Percentiles rank a stretch among this genome's conserved stretches.
Evolutionary conservation across 64 coral and sea anemone species (phyloP).

Genomic region (Anthopleura sola): DNA sequence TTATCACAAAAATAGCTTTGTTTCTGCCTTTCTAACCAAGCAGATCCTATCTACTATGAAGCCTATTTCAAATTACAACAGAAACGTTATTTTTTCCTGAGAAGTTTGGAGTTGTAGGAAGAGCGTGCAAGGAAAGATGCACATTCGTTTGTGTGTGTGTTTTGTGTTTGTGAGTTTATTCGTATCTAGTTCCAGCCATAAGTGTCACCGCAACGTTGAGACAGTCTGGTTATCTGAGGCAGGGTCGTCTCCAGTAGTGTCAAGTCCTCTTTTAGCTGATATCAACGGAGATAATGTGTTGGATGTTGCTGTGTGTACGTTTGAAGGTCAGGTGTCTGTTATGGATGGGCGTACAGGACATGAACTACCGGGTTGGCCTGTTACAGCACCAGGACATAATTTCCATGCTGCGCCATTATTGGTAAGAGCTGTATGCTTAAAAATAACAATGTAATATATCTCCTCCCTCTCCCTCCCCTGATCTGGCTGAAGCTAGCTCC

Average conservation of each 20-base stretch:
- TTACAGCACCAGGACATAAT: constrained; percentile 45
- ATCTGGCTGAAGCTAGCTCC: too few species aligned
- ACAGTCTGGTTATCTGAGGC: constrained; percentile 53
- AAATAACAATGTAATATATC: neutral
- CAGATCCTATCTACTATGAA: neutral
- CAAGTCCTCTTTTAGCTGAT: constrained; percentile 71
- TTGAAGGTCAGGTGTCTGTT: constrained; percentile 71
- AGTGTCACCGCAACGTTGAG: constrained; percentile 63
- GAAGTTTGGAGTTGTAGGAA: neutral
- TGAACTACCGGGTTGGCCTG: constrained; percentile 68
- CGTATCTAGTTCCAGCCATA: constrained; percentile 3
- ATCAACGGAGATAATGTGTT: constrained; percentile 67
- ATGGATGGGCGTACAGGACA: constrained; percentile 74
- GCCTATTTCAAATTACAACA: neutral
- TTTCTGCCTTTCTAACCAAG: neutral
- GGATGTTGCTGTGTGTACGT: constrained; percentile 68
- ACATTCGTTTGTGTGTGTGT: neutral
- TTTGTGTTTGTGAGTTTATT: neutral
- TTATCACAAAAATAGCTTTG: neutral
- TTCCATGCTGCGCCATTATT: constrained; percentile 80
- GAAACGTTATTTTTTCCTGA: neutral
- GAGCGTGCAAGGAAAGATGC: neutral
- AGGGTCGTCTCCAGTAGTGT: constrained; percentile 73
- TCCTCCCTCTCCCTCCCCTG: neutral
- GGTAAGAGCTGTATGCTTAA: constrained; percentile 20